Percentiles rank a stretch among this genome's conserved stretches.
Conservation (phyloP, 2,888 invertebrate genomes). For the Microctonus aethiopoides region DNA sequence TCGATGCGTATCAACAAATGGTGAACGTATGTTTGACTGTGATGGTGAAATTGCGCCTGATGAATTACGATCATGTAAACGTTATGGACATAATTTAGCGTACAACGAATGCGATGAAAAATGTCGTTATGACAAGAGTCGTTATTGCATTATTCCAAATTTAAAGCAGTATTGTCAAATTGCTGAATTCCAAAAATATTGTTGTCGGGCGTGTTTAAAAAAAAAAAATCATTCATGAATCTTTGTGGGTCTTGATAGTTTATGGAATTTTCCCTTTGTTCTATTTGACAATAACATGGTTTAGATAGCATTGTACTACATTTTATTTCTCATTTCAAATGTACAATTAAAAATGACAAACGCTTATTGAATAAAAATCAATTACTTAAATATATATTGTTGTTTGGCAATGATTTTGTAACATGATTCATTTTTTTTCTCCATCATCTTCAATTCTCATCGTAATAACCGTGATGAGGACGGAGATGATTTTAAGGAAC, state of each 20-base stretch:
- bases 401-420: constrained; percentile 39
- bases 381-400: constrained; percentile 38
- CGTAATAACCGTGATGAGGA: not conserved
- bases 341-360: constrained; percentile 61
- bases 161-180: constrained; percentile 71
- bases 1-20: constrained; percentile 69
- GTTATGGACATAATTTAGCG: constrained; percentile 41
- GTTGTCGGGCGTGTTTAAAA: constrained; percentile 65
- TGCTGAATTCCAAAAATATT: constrained; percentile 71
- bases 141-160: constrained; percentile 68
- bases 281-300: not conserved
- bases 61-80: constrained; percentile 70
- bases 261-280: not conserved
- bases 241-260: not conserved
- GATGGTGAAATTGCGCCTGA: constrained; percentile 69
- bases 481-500: constrained; percentile 32
- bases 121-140: constrained; percentile 65
- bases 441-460: not conserved
- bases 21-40: constrained; percentile 68
- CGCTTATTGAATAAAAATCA: constrained; percentile 49
- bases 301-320: constrained; percentile 55
- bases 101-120: constrained; percentile 43
- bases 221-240: too few species aligned
- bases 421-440: not conserved
- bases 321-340: constrained; percentile 59